Evolutionary conservation across 2,888 invertebrate species (phyloP).

Genomic region (Eupithecia insigniata): DNA sequence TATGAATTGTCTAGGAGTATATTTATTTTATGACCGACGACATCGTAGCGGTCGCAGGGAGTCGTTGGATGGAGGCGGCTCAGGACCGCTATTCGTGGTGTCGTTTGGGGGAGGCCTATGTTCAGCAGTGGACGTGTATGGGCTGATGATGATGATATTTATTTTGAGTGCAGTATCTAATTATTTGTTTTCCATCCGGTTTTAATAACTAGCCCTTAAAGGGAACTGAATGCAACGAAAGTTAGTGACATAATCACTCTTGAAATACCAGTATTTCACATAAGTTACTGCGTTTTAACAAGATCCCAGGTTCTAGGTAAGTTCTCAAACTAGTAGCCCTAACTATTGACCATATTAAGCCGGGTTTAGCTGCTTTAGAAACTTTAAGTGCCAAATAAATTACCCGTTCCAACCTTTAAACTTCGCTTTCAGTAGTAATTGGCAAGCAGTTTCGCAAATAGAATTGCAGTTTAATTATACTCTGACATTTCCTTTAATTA

Average conservation of each 20-base stretch:
- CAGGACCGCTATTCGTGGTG: too few species aligned
- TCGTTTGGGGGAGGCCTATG: too few species aligned
- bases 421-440: neutral
- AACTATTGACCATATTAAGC: constrained; percentile 6
- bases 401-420: constrained; percentile 6
- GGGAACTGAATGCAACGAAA: neutral
- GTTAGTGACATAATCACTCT: constrained; percentile 3
- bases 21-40: too few species aligned
- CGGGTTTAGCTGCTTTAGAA: constrained; percentile 5
- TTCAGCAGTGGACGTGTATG: too few species aligned
- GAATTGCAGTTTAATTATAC: constrained; percentile 3
- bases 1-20: neutral
- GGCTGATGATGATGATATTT: too few species aligned
- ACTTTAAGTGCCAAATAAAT: constrained; percentile 17
- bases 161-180: neutral
- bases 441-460: constrained; percentile 18
- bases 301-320: neutral
- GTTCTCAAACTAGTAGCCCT: neutral
- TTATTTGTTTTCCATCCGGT: neutral
- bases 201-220: neutral
- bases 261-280: neutral
- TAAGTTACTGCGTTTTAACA: neutral
- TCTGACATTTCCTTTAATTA: constrained; percentile 2
- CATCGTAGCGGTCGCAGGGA: too few species aligned
- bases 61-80: too few species aligned